Evolutionary conservation across 2,888 invertebrate species (phyloP), one percentile per base, ranked within the genome.

Genomic region (Lypha dubia): DNA sequence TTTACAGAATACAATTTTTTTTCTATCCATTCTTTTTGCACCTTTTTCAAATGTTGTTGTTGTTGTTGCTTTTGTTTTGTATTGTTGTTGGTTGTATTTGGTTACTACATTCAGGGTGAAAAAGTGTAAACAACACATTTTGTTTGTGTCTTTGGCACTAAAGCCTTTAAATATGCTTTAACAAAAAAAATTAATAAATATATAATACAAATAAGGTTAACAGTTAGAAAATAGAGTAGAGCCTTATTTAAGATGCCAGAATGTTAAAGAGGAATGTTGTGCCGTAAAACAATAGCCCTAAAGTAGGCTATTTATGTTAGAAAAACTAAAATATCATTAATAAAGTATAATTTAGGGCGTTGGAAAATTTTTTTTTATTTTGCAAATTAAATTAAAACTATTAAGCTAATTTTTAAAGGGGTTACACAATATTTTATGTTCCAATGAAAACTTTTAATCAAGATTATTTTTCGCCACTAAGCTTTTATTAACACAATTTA

Each of bases 31-130:
- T 17, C 46, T 51, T 51, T 49, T 17, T 58, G 41, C 35, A 68
- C 53, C 53, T 56, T 53, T 46, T 73, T 28, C 22, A 17, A 60
- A 49, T n/a, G n/a, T n/a, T n/a, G n/a, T n/a, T n/a, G n/a, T 38
- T 58, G 44, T 65, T 49, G 35, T 58, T 56, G 63, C 28, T 68
- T 20, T 44, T 71, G 44, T 56, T 70, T 56, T 41, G 41, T 28
- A 24, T 56, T 49, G 22, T 65, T 60, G 44, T 46, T 56, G 38
- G 22, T 65, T 60, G 44, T 46, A 44, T 68, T 62, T 22, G 24
- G 38, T 70, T 77, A 70, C 60, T 77, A 70, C 60, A 77, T 70
- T 77, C 68, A 62, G 77, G 68, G 77, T 51, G 77, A 68, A 60
- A 77, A 38, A 44, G 20, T 51, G 38, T n/a, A 70, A 77, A 41